Evolutionary conservation across 1,140 invertebrate species (phyloP), one percentile per base, ranked within the genome.

Genomic region (Microplitis mediator): DNA sequence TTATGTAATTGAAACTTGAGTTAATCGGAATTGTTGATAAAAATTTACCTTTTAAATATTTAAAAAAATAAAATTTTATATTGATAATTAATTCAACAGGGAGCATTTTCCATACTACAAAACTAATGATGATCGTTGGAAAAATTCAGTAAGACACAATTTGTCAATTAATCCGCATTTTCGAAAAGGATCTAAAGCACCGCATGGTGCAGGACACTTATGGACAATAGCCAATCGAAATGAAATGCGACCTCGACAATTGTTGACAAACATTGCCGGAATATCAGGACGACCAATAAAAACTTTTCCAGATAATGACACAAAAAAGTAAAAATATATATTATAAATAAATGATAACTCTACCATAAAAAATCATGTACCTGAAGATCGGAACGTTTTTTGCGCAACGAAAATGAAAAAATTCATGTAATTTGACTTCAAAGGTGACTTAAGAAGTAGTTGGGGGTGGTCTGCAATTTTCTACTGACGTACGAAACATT

Each of bases 141-240:
- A 96, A 81, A 96, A 96, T 83, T 96, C 94, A 0, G 94, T 96
- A 0, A 88, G 95, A 69, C 94, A 95, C 81, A 95, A 95, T 86
- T 86, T 96, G 13, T 95, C 94, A 2, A 96, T 96, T 79, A 96
- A 95, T 85, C 95, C 94, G 0, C 94, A 95, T 82, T 96, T 96
- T 80, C 90, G 94, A 3, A 96, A 96, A 83, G 94, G 94, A 0
- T 91, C 91, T 0, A 93, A 95, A 79, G 93, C 94, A 0, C 89
- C 93, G 0, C 93, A 94, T 70, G 95, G 94, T 8, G 94, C 94
- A 2, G 95, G 95, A 13, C 95, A 96, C 82, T 88, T 95, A 14
- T 96, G 95, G 94, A 94, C 93, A 0, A 91, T 96, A 23, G 91
- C 92, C 3, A 91, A 90, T 81, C 88, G 89, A 8, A 89, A 90